phyloP scores from a whole-genome alignment of 2,888 invertebrate genomes.

The Abrostola tripartita region DNA sequence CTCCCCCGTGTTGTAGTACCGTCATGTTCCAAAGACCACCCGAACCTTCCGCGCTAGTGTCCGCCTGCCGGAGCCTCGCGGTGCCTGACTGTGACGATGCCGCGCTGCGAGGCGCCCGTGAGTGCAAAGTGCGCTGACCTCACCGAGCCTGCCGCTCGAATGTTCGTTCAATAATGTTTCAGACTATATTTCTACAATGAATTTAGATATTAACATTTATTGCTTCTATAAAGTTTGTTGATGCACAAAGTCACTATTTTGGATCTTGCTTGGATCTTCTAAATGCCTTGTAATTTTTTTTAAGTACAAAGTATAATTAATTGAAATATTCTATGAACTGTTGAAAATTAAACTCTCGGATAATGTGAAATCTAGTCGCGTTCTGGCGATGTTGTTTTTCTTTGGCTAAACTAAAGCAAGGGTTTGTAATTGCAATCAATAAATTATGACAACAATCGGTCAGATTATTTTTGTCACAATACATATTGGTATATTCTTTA shows the following conservation, averaged over 20 bases:
- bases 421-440: conserved; percentile 38
- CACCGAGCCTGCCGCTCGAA: conserved; percentile 15
- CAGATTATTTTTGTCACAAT: conserved; percentile 48
- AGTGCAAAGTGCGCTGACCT: conserved; percentile 42
- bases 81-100: conserved; percentile 36
- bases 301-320: conserved; percentile 76
- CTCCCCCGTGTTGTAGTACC: conserved; percentile 45
- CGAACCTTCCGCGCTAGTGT: conserved; percentile 52
- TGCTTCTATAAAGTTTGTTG: conserved; percentile 59
- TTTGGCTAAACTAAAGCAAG: conserved; percentile 27
- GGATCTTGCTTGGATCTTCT: conserved; percentile 67
- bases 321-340: conserved; percentile 67
- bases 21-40: conserved; percentile 47
- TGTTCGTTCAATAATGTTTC: conserved; percentile 37
- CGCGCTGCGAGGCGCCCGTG: too few species aligned
- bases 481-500: conserved; percentile 43
- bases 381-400: conserved; percentile 56
- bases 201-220: conserved; percentile 49
- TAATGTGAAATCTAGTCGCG: conserved; percentile 57
- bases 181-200: conserved; percentile 56
- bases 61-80: conserved; percentile 48
- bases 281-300: conserved; percentile 76
- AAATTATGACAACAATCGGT: conserved; percentile 43
- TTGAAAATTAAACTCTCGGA: conserved; percentile 59
- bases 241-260: conserved; percentile 76